Evolutionary conservation across 2,888 invertebrate species (phyloP).

Genomic region (Caenorhabditis drosophilae): DNA sequence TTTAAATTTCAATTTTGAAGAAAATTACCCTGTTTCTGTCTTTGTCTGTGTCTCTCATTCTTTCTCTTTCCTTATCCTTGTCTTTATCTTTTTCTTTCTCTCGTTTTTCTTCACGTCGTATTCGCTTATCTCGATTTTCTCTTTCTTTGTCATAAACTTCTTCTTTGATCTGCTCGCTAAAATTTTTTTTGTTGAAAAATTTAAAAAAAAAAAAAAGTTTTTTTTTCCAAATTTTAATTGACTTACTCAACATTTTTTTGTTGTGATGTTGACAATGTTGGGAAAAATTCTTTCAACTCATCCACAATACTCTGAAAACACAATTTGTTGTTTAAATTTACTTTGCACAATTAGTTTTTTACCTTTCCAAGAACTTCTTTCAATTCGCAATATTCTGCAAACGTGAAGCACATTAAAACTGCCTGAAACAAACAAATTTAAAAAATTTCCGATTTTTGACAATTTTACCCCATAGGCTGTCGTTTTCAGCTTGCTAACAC

Average conservation of each 20-base stretch:
- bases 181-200: slow-evolving; percentile 4
- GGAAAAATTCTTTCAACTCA: slow-evolving; percentile 29
- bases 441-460: background rate
- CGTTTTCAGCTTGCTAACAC: slow-evolving; percentile 43
- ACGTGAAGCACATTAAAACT: slow-evolving; percentile 36
- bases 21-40: slow-evolving; percentile 10
- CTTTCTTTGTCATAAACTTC: slow-evolving; percentile 33
- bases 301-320: slow-evolving; percentile 9
- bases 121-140: slow-evolving; percentile 18
- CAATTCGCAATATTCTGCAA: slow-evolving; percentile 53
- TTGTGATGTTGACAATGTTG: slow-evolving; percentile 21
- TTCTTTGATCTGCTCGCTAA: slow-evolving; percentile 35
- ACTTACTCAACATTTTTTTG: slow-evolving; percentile 36
- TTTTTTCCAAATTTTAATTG: too few relatives aligned
- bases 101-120: slow-evolving; percentile 27
- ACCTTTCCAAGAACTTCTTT: slow-evolving; percentile 16
- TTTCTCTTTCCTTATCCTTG: slow-evolving; percentile 12
- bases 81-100: slow-evolving; percentile 8
- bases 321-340: background rate
- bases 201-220: background rate
- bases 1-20: too few relatives aligned
- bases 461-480: slow-evolving; percentile 49
- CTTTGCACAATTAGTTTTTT: background rate
- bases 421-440: slow-evolving; percentile 28
- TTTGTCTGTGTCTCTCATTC: slow-evolving; percentile 1